These are phyloP conservation scores for Eupithecia subfuscata DNA, from an alignment of 2,888 invertebrate genomes.

Conservation along the genomic window DNA sequence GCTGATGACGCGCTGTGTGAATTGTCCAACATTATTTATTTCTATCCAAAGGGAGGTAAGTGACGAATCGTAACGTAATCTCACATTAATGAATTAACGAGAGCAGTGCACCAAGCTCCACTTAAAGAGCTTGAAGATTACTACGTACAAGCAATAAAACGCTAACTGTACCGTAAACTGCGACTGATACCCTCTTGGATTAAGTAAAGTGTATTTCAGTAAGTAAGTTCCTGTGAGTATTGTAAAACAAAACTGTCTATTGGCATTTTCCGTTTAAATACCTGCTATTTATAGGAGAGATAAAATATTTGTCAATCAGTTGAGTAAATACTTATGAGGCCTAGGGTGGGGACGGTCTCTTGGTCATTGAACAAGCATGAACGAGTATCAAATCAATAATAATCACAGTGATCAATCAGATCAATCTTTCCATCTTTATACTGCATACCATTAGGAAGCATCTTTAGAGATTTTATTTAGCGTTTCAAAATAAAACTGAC, in stretches of 20 bases:
- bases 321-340: not conserved
- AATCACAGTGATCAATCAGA: too few species aligned
- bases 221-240: not conserved
- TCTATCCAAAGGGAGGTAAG: not conserved
- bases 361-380: not conserved
- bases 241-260: not conserved
- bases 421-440: too few species aligned
- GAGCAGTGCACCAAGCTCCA: not conserved
- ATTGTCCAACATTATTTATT: not conserved
- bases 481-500: not conserved
- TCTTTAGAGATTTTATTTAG: too few species aligned
- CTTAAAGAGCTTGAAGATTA: not conserved
- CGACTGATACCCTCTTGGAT: conserved; percentile 14
- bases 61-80: not conserved
- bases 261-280: not conserved
- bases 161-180: conserved; percentile 62
- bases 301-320: not conserved
- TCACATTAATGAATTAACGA: not conserved
- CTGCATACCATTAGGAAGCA: not conserved
- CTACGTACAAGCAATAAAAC: conserved; percentile 54
- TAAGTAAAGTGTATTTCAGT: not conserved
- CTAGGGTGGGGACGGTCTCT: not conserved
- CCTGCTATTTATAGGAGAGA: not conserved
- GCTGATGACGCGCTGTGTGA: too few species aligned
- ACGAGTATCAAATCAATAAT: not conserved